Evolutionary conservation across 2,113 vertebrate species (phyloP).

Genomic region (Actinemys pallida): DNA sequence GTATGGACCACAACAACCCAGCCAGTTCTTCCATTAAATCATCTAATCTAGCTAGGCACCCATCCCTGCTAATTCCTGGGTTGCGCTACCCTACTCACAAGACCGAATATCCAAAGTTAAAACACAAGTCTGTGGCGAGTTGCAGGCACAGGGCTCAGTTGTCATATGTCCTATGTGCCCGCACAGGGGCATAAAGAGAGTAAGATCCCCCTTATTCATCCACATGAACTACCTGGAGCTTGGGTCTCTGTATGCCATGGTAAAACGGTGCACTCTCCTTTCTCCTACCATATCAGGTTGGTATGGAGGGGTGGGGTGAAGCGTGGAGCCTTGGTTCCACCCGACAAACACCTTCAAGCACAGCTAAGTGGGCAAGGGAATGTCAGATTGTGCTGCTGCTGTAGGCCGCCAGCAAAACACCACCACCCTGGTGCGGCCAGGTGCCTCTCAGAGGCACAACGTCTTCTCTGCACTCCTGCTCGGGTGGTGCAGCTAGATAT

Average conservation of each 20-base stretch:
- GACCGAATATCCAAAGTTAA: neutral
- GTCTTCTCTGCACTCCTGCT: accelerated
- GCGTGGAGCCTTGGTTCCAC: neutral
- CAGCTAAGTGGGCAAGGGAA: neutral
- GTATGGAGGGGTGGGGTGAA: neutral
- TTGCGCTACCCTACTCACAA: neutral
- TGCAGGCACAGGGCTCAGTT: neutral
- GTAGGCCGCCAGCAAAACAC: neutral
- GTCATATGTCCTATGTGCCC: neutral
- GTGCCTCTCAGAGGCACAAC: neutral
- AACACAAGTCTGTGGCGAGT: neutral
- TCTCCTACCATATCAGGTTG: neutral
- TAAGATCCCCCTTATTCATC: neutral
- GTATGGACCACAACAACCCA: neutral
- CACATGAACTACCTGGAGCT: neutral
- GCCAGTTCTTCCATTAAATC: neutral
- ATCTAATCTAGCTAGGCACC: neutral
- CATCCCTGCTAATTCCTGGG: neutral
- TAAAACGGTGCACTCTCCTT: neutral
- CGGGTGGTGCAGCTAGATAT: neutral
- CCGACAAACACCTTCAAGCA: neutral
- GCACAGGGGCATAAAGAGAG: neutral
- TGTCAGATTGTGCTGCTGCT: neutral
- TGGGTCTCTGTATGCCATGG: neutral
- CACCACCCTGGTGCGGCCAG: neutral